A percentile compares a stretch with the other conserved stretches of the same genome.
phyloP scores from a whole-genome alignment of 2,113 vertebrate species.

The Oxygymnocypris stewartii region DNA sequence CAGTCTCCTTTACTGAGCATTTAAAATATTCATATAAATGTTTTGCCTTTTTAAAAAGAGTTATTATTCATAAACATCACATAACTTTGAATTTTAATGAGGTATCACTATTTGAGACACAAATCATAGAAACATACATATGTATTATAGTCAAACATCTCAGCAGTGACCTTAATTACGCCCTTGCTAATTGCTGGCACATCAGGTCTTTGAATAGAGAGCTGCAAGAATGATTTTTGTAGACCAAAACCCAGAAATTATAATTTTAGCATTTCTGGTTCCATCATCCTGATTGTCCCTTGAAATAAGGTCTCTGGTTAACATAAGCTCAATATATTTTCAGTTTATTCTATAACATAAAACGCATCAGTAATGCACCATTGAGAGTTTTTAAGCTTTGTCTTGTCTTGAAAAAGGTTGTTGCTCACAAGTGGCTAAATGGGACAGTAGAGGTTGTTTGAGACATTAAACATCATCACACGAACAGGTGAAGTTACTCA shows the following conservation, averaged over 20 bases:
- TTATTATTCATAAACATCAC: background rate
- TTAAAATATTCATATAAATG: background rate
- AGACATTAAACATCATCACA: no score
- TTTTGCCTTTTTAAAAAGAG: background rate
- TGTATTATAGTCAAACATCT: background rate
- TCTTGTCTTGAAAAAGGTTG: background rate
- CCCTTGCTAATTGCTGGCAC: background rate
- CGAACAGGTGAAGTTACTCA: no score
- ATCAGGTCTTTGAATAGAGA: background rate
- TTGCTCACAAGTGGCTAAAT: no score
- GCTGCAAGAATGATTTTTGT: background rate
- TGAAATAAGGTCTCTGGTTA: background rate
- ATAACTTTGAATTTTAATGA: background rate
- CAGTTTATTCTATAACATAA: no score
- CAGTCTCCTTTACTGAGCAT: background rate
- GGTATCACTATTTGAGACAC: background rate
- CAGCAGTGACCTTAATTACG: background rate
- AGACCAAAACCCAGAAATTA: background rate
- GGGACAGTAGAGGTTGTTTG: no score
- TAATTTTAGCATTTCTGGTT: background rate
- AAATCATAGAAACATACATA: background rate
- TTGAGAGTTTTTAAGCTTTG: no score
- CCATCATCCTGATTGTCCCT: background rate
- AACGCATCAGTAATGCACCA: no score
- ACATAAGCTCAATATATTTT: background rate